Conservation (phyloP, 1,140 invertebrate genomes). For the Dufourea novaeangliae region DNA sequence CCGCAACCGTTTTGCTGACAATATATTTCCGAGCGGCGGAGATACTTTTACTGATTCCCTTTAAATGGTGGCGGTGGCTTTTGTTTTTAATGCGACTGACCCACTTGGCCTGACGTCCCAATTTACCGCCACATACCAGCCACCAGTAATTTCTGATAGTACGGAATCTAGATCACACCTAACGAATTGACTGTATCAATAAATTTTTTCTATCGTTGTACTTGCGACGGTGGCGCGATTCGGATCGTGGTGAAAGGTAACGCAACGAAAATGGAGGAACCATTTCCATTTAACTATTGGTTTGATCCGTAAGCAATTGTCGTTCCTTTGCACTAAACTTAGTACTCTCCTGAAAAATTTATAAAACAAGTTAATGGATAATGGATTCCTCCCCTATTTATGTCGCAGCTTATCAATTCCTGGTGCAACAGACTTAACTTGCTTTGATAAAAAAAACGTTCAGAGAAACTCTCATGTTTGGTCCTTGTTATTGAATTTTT, state of each 20-base stretch:
- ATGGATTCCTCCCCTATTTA: no score
- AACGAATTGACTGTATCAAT: constrained; percentile 42
- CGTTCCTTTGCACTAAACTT: no score
- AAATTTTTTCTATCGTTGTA: constrained; percentile 4
- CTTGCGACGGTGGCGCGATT: neutral
- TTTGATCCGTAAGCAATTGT: no score
- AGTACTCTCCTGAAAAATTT: no score
- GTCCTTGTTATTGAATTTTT: no score
- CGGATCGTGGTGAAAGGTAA: neutral
- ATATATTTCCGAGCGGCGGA: constrained; percentile 58
- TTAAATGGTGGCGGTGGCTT: constrained; percentile 65
- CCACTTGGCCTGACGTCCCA: constrained; percentile 63
- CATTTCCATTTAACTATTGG: neutral
- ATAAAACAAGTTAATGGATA: no score
- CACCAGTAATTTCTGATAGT: constrained; percentile 50
- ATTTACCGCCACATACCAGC: constrained; percentile 49
- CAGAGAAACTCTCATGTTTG: no score
- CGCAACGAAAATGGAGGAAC: neutral
- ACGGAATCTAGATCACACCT: constrained; percentile 51
- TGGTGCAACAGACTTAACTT: no score
- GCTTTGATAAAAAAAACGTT: no score
- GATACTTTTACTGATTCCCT: constrained; percentile 66
- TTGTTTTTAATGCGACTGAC: constrained; percentile 69
- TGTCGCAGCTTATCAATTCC: no score
- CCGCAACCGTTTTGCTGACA: constrained; percentile 64